phyloP scores from a whole-genome alignment of 2,797 vertebrate genomes.

The Coendou prehensilis region DNA sequence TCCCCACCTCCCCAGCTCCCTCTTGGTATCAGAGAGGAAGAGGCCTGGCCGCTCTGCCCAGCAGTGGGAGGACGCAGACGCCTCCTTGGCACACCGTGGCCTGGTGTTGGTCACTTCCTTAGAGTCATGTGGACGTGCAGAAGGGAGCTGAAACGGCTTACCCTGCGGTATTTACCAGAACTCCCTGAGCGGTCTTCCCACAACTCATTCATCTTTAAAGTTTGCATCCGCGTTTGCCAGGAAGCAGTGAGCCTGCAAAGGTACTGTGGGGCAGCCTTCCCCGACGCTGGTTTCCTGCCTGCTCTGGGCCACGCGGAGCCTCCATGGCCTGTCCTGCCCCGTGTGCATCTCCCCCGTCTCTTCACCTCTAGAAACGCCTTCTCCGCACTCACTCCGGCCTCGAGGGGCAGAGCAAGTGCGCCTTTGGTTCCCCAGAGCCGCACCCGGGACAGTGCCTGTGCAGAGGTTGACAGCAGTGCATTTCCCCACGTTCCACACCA shows the following conservation, averaged over 20 bases:
- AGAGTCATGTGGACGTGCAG: background rate
- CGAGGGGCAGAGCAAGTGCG: too few species aligned
- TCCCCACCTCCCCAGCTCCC: background rate
- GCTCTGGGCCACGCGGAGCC: too few species aligned
- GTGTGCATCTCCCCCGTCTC: fast-evolving
- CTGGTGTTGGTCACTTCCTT: background rate
- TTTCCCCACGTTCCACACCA: too few species aligned
- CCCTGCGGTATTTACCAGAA: background rate
- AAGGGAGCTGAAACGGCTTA: background rate
- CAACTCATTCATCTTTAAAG: background rate
- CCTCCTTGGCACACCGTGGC: background rate
- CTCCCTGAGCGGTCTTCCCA: background rate
- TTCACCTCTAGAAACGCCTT: background rate
- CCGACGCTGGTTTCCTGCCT: fast-evolving
- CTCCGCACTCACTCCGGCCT: background rate
- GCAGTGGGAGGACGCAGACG: background rate
- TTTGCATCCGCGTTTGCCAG: background rate
- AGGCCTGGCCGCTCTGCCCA: background rate
- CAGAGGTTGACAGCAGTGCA: too few species aligned
- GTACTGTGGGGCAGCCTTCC: too few species aligned
- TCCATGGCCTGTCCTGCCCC: background rate
- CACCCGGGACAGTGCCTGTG: too few species aligned
- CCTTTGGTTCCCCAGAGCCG: too few species aligned
- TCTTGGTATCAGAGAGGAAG: background rate
- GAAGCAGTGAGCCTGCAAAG: background rate